Evolutionary conservation across 2,113 vertebrate species (phyloP).

Genomic region (Mustelus asterias): DNA sequence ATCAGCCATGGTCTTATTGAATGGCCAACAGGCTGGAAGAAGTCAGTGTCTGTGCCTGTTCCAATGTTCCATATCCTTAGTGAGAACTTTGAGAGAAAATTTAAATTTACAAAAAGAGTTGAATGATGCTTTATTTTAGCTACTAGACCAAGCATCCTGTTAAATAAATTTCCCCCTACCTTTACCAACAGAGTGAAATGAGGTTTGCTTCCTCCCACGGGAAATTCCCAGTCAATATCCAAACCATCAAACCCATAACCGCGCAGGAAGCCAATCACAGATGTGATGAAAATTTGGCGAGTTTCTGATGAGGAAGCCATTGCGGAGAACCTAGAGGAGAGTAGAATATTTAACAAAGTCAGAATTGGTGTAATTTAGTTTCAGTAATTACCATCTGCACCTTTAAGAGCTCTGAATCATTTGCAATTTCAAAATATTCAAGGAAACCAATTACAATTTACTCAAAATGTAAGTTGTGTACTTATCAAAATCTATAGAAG

Average conservation of each 20-base stretch:
- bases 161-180: not conserved
- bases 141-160: not conserved
- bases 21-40: not conserved
- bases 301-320: constrained; percentile 51
- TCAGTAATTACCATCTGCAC: not conserved
- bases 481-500: not conserved
- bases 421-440: not conserved
- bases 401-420: not conserved
- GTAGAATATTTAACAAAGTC: not conserved
- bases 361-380: not conserved
- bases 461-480: not conserved
- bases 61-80: not conserved
- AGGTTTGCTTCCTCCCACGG: constrained; percentile 52
- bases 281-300: constrained; percentile 54
- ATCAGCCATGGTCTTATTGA: not conserved
- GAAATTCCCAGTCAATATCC: constrained; percentile 61
- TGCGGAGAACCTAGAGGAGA: constrained; percentile 48
- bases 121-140: not conserved
- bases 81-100: not conserved
- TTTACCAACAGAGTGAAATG: constrained; percentile 48
- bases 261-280: constrained; percentile 50
- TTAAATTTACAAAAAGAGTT: not conserved
- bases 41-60: not conserved
- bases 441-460: not conserved
- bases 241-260: constrained; percentile 55